Evolutionary conservation across 2,797 vertebrate genomes (phyloP), one percentile per base, ranked within the genome.

Genomic region (Menidia menidia): DNA sequence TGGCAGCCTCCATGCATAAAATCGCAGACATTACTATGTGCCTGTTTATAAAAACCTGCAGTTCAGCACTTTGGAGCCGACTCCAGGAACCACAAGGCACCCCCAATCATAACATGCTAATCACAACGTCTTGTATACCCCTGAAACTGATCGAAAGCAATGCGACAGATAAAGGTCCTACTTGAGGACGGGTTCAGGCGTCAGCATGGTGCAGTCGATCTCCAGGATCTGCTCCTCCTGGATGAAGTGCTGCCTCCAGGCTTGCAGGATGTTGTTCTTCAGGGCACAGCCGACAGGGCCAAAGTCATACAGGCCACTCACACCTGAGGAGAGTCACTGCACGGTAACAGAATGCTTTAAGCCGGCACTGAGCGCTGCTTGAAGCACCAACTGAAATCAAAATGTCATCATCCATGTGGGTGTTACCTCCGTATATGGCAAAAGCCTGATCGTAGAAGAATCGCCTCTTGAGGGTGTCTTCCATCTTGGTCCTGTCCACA

Each of bases 371-470:
- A 5, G 18, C 1, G 1, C 2, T 4, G 7, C 12, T 44, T 15
- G 6, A 51, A 7, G 2, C 18, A n/a, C 19, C 4, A 45, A 33
- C 14, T 0, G 0, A 59, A 62, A 44, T 2, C 1, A 57, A 32
- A 0, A 31, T 4, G 48, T 44, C 15, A 15, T 13, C 7, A 6
- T 4, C 14, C 0, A 16, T 44, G 4, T 0, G 11, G 4, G 54
- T 25, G 75, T 19, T 88, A 99, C 98, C 98, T 95, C 98, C 98
- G 74, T 99, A 99, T 91, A 99, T 99, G 75, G 98, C 96, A 82
- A 99, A 99, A 9, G 98, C 98, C 88, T 99, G 98, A 77, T 99
- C 98, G 0, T 99, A 99, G 89, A 99, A 99, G 93, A 99, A 99
- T 32, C 98, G 94, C 78, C 98, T 95, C 85, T 99, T 99, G 51